A percentile compares a stretch with the other conserved stretches of the same genome.
Conservation (phyloP, 92 coral and sea anemone genomes). For the Zoanthus sociatus region DNA sequence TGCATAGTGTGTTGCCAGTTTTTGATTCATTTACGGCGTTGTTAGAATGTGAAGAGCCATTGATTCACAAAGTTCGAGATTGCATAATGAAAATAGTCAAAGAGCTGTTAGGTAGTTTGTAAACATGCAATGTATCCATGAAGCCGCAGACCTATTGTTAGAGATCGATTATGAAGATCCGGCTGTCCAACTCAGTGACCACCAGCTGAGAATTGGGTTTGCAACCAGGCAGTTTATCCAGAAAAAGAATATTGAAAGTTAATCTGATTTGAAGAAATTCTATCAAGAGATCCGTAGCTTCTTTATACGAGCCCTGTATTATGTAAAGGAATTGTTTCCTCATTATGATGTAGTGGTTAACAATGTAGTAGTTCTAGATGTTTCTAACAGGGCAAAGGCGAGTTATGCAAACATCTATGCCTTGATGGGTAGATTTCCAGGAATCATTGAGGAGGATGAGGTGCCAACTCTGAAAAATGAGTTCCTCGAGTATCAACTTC, state of each 20-base stretch:
- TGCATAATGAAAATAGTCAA: slow-evolving; percentile 51
- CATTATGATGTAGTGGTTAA: slow-evolving; percentile 58
- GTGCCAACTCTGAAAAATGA: slow-evolving; percentile 46
- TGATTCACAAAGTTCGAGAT: slow-evolving; percentile 66
- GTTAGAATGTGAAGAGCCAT: slow-evolving; percentile 63
- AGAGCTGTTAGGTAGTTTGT: slow-evolving; percentile 55
- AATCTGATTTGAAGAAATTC: slow-evolving; percentile 38
- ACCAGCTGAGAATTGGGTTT: slow-evolving; percentile 53
- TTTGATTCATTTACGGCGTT: slow-evolving; percentile 61
- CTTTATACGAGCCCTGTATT: slow-evolving; percentile 54
- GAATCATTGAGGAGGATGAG: slow-evolving; percentile 59
- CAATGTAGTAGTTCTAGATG: slow-evolving; percentile 52
- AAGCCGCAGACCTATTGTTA: slow-evolving; percentile 48
- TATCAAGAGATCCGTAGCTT: slow-evolving; percentile 63
- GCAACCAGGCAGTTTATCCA: slow-evolving; percentile 60
- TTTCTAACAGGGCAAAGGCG: slow-evolving; percentile 45
- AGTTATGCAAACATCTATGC: slow-evolving; percentile 42
- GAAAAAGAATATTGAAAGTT: slow-evolving; percentile 52
- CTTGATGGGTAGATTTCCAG: slow-evolving; percentile 56
- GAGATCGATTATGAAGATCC: slow-evolving; percentile 53
- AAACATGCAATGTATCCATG: slow-evolving; percentile 53
- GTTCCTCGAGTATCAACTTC: slow-evolving; percentile 60
- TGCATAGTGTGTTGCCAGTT: slow-evolving; percentile 62
- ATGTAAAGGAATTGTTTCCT: slow-evolving; percentile 53
- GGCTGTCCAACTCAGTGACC: slow-evolving; percentile 57